Conservation (phyloP, 1,140 invertebrate genomes). For the Drosophila micromelanica region DNA sequence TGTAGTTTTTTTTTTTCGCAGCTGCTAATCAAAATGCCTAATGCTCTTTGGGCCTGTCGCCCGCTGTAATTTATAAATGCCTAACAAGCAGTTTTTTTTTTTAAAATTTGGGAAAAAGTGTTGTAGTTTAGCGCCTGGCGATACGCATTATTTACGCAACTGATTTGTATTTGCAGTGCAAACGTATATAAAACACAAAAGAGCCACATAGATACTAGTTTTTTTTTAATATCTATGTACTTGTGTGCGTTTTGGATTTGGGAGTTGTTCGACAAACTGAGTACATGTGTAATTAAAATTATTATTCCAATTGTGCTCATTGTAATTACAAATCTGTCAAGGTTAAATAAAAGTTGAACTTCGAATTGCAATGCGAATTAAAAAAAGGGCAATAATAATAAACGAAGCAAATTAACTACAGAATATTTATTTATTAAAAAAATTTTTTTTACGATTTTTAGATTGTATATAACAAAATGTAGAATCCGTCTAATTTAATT, state of each 20-base stretch:
- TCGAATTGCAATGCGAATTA: neutral
- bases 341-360: conserved; percentile 36
- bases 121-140: conserved; percentile 24
- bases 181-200: conserved; percentile 29
- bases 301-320: conserved; percentile 26
- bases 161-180: conserved; percentile 81
- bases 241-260: neutral
- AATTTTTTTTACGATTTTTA: too few relatives aligned
- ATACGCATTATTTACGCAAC: conserved; percentile 82
- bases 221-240: neutral
- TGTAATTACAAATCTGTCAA: conserved; percentile 27
- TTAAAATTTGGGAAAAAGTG: conserved; percentile 3
- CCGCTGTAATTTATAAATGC: conserved; percentile 75
- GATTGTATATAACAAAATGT: too few relatives aligned
- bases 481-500: too few relatives aligned
- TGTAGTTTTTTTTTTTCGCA: conserved; percentile 61
- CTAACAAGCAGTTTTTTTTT: conserved; percentile 50
- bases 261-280: neutral
- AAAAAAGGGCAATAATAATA: too few relatives aligned
- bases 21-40: conserved; percentile 79
- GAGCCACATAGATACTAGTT: conserved; percentile 7
- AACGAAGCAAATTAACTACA: too few relatives aligned
- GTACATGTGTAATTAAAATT: conserved; percentile 15
- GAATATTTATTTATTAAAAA: too few relatives aligned
- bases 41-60: conserved; percentile 63